Evolutionary conservation across 2,113 vertebrate genomes (phyloP).

Genomic region (Patagioenas fasciata): DNA sequence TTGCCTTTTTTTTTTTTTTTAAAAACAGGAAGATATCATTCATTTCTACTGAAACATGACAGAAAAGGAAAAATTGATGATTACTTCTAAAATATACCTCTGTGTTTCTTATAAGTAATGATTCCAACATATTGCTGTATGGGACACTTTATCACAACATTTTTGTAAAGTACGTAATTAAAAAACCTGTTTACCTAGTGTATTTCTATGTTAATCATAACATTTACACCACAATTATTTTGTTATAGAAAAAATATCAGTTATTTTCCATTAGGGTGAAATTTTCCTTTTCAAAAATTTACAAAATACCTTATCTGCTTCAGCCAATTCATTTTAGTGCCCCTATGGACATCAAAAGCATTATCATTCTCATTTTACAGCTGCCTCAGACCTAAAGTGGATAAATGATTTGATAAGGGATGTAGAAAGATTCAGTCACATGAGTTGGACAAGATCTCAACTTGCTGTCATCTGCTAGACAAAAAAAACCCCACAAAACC

Average conservation of each 20-base stretch:
- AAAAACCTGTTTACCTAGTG: neutral
- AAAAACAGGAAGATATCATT: too few relatives aligned
- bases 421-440: neutral
- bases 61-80: neutral
- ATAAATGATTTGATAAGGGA: neutral
- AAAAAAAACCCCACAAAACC: neutral
- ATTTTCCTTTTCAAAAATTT: neutral
- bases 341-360: neutral
- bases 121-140: neutral
- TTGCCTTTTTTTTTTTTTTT: neutral
- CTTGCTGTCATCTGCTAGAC: neutral
- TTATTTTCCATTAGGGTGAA: neutral
- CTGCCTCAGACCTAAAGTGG: neutral
- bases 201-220: neutral
- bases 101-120: neutral
- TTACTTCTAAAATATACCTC: neutral
- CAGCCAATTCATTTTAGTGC: neutral
- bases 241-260: neutral
- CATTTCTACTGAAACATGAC: neutral
- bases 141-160: neutral
- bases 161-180: neutral
- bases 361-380: neutral
- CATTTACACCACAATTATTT: neutral
- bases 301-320: neutral
- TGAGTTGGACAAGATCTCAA: conserved; percentile 19